A percentile compares a stretch with the other conserved stretches of the same genome.
Conservation (phyloP, 2,113 vertebrate genomes). For the Pygoscelis adeliae region DNA sequence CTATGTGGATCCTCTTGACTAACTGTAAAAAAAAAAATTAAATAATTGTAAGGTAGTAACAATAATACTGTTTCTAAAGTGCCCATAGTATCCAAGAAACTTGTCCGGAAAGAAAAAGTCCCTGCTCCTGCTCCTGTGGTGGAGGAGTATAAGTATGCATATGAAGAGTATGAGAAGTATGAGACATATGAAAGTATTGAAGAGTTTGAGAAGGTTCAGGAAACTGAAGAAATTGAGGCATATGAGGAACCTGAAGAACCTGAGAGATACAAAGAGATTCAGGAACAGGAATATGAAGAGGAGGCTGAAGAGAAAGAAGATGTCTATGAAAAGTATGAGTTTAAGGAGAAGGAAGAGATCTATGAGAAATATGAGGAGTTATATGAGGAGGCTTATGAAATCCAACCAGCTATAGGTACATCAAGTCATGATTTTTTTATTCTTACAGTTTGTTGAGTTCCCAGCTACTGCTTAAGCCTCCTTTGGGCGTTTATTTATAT, state of each 20-base stretch:
- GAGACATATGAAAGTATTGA: conserved; percentile 27
- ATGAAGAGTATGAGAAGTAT: conserved; percentile 68
- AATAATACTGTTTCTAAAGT: conserved; percentile 68
- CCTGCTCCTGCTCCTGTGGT: background rate
- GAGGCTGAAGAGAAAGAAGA: conserved; percentile 54
- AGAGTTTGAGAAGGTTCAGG: conserved; percentile 57
- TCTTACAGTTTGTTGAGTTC: background rate
- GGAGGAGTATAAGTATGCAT: conserved; percentile 48
- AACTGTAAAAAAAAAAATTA: background rate
- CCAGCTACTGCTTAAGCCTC: background rate
- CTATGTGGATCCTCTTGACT: background rate
- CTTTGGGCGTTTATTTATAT: background rate
- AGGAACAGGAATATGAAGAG: conserved; percentile 25
- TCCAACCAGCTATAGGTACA: conserved; percentile 75
- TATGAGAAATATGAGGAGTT: conserved; percentile 48
- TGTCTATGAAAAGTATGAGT: conserved; percentile 31
- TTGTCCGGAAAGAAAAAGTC: conserved; percentile 52
- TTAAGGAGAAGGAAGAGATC: conserved; percentile 37
- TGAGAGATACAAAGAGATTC: conserved; percentile 48
- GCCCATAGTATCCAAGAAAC: conserved; percentile 69
- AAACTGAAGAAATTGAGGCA: conserved; percentile 67
- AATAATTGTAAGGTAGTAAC: background rate
- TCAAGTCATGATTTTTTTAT: background rate
- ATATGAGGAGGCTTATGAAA: conserved; percentile 61
- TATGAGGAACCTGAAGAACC: conserved; percentile 65